phyloP scores from a whole-genome alignment of 2,113 vertebrate genomes.

The Aptenodytes forsteri region DNA sequence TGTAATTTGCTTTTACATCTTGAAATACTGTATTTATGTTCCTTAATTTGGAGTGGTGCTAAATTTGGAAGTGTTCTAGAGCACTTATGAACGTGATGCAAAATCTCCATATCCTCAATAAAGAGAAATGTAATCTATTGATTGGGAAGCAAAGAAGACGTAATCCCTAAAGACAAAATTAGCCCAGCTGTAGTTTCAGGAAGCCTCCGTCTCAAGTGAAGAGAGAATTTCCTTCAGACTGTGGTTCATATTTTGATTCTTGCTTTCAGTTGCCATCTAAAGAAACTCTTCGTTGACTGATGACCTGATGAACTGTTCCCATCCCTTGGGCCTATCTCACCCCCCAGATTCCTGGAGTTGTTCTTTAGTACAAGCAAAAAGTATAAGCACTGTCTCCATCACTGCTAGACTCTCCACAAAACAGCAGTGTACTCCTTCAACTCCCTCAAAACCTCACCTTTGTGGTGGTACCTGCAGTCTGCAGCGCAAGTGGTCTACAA shows the following conservation, averaged over 20 bases:
- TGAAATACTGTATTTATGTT: background rate
- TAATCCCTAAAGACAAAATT: background rate
- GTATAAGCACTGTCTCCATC: background rate
- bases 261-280: background rate
- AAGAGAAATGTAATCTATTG: background rate
- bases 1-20: background rate
- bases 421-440: background rate
- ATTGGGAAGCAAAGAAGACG: background rate
- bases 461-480: background rate
- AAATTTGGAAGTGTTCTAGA: background rate
- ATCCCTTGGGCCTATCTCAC: background rate
- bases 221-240: background rate
- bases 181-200: background rate
- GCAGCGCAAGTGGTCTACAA: background rate
- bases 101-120: background rate
- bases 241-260: background rate
- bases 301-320: background rate
- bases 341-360: background rate
- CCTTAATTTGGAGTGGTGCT: background rate
- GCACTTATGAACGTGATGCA: background rate
- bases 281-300: background rate
- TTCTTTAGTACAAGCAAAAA: background rate
- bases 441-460: background rate
- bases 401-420: background rate
- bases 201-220: background rate